A percentile compares a stretch with the other conserved stretches of the same genome.
Conservation (phyloP, 2,113 vertebrate species). For the Eudyptes chrysolophus region DNA sequence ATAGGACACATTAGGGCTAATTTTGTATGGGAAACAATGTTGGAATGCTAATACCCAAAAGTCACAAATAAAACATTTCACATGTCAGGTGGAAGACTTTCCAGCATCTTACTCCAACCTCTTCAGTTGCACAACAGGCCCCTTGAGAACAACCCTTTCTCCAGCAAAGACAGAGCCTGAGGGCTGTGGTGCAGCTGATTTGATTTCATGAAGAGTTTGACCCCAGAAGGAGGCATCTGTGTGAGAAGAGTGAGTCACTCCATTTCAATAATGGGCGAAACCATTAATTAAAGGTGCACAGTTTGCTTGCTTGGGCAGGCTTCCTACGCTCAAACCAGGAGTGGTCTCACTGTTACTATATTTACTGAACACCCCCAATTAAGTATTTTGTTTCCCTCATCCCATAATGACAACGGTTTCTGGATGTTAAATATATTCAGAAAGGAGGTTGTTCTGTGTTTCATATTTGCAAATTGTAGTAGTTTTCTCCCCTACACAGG, state of each 20-base stretch:
- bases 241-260: constrained; percentile 13
- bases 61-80: not conserved
- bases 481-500: not conserved
- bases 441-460: not conserved
- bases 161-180: constrained; percentile 8
- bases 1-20: not conserved
- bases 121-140: not conserved
- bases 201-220: constrained; percentile 1
- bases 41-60: not conserved
- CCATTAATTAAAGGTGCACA: constrained; percentile 15
- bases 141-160: not conserved
- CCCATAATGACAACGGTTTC: not conserved
- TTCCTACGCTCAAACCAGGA: not conserved
- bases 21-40: not conserved
- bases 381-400: constrained; percentile 22
- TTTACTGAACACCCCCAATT: constrained; percentile 18
- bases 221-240: constrained; percentile 2
- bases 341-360: constrained; percentile 22
- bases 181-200: not conserved
- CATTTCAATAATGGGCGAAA: constrained; percentile 3
- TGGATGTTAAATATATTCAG: not conserved
- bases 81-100: not conserved
- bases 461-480: not conserved
- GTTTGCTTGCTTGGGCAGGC: constrained; percentile 43
- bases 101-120: not conserved